phyloP scores from a whole-genome alignment of 2,797 vertebrate species.

The Clarias platycephalus region DNA sequence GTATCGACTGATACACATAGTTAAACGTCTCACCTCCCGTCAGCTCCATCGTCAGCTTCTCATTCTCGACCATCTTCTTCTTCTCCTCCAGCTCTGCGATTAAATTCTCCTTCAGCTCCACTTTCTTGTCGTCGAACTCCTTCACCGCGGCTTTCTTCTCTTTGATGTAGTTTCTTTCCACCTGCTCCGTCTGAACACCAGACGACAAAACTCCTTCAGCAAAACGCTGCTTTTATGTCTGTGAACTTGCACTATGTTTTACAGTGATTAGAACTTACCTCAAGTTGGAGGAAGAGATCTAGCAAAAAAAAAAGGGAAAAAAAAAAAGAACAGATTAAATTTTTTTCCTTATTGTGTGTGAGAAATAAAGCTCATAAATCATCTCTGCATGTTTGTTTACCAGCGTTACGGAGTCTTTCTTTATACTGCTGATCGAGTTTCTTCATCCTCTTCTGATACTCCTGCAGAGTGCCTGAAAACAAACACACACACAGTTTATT shows the following conservation, averaged over 20 bases:
- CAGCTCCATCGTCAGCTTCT: conserved; percentile 98
- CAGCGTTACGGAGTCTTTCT: conserved; percentile 94
- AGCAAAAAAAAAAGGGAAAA: conserved; percentile 55
- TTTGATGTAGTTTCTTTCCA: conserved; percentile 96
- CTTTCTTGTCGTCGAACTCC: conserved; percentile 98
- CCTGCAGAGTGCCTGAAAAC: conserved; percentile 87
- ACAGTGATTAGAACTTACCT: conserved; percentile 77
- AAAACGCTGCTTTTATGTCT: neutral
- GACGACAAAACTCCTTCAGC: neutral
- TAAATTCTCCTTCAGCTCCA: conserved; percentile 95
- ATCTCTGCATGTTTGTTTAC: conserved; percentile 60
- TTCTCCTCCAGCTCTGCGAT: conserved; percentile 97
- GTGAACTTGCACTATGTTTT: neutral
- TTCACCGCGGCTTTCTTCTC: conserved; percentile 98
- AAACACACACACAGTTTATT: neutral
- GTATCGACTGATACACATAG: neutral
- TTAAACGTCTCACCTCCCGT: conserved; percentile 83
- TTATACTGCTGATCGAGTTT: conserved; percentile 98
- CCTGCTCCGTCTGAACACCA: conserved; percentile 87
- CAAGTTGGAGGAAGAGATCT: conserved; percentile 96
- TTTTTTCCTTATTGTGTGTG: neutral
- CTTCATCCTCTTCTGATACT: conserved; percentile 98
- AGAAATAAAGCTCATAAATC: conserved; percentile 17
- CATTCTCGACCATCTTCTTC: conserved; percentile 99
- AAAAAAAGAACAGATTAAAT: neutral